A percentile compares a stretch with the other conserved stretches of the same genome.
Conservation (phyloP, 2,888 invertebrate genomes). For the Dusona sp. region DNA sequence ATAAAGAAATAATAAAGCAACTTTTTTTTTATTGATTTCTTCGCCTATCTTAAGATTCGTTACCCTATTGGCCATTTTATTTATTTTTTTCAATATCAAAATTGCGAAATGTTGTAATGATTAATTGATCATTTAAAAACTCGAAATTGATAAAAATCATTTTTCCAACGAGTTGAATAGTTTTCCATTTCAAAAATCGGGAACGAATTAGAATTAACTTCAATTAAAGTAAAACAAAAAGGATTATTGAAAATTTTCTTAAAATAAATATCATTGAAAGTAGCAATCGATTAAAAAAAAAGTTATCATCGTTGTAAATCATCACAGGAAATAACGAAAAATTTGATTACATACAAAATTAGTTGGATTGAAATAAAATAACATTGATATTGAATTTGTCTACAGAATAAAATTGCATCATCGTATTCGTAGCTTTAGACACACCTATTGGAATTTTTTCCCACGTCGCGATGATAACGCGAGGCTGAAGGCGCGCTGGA, state of each 20-base stretch:
- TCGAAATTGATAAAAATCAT: too few species aligned
- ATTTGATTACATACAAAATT: neutral
- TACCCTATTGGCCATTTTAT: neutral
- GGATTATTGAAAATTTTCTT: neutral
- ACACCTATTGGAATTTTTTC: constrained; percentile 39
- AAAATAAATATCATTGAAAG: neutral
- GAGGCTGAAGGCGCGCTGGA: constrained; percentile 20
- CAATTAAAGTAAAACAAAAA: neutral
- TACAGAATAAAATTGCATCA: neutral
- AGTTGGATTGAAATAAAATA: neutral
- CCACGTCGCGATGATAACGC: constrained; percentile 42
- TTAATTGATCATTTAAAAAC: too few species aligned
- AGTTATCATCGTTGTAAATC: neutral
- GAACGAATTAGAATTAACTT: too few species aligned
- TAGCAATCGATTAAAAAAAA: neutral
- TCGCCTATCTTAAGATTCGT: neutral
- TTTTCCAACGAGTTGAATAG: too few species aligned
- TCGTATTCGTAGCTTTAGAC: neutral
- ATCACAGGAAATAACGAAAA: neutral
- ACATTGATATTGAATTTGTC: neutral
- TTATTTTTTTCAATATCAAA: neutral
- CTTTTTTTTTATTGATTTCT: neutral
- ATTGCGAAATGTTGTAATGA: too few species aligned
- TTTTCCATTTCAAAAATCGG: too few species aligned
- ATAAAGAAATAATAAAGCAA: neutral